A percentile compares a stretch with the other conserved stretches of the same genome.
phyloP scores from a whole-genome alignment of 35 echinoderm and acorn worm species.

The Heliocidaris erythrogramma region DNA sequence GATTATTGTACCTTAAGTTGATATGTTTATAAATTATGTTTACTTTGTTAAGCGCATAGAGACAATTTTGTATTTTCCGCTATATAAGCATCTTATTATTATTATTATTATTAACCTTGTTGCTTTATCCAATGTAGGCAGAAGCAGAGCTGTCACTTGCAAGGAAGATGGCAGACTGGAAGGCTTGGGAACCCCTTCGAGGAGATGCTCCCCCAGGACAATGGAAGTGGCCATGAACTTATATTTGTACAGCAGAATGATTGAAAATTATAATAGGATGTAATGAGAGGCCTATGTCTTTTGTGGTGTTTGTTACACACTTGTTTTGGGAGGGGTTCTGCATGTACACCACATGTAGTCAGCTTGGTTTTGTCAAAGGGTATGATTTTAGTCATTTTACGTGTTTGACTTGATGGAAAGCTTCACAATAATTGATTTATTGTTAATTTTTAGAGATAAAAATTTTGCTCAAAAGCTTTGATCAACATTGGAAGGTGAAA shows the following conservation, averaged over 20 bases:
- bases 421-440: too few species aligned
- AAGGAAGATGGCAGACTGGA: constrained; percentile 70
- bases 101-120: not conserved
- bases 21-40: too few species aligned
- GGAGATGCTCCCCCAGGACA: constrained; percentile 81
- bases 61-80: too few species aligned
- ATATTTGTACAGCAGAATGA: not conserved
- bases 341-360: not conserved
- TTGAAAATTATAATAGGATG: not conserved
- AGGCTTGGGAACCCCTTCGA: constrained; percentile 73
- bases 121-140: constrained; percentile 52
- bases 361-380: too few species aligned
- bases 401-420: too few species aligned
- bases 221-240: constrained; percentile 87
- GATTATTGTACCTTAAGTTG: too few species aligned
- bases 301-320: not conserved
- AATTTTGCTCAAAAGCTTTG: too few species aligned
- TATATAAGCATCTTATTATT: too few species aligned
- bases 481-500: too few species aligned
- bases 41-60: too few species aligned
- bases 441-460: too few species aligned
- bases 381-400: too few species aligned
- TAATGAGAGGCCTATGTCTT: not conserved
- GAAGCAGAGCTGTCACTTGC: constrained; percentile 78
- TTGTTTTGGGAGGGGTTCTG: not conserved